A percentile compares a stretch with the other conserved stretches of the same genome.
Conservation (phyloP, 64 coral and sea anemone species). For the Exaiptasia diaphana region DNA sequence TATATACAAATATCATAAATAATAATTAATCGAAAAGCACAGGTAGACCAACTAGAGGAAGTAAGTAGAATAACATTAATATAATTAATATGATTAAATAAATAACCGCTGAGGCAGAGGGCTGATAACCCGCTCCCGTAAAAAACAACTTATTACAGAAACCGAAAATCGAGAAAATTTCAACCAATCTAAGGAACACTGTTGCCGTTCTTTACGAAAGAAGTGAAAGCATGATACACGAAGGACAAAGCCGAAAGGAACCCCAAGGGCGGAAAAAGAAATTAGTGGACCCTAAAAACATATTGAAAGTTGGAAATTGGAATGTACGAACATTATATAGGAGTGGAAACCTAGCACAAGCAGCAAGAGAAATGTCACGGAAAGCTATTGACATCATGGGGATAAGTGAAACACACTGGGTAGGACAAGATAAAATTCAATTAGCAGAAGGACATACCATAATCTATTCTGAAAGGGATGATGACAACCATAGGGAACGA, state of each 20-base stretch:
- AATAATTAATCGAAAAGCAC: no score
- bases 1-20: no score
- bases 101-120: no score
- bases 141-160: not conserved
- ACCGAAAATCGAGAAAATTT: constrained; percentile 11
- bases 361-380: not conserved
- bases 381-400: not conserved
- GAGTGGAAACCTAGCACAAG: not conserved
- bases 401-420: constrained; percentile 23
- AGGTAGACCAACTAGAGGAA: no score
- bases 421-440: constrained; percentile 19
- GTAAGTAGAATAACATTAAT: no score
- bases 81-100: no score
- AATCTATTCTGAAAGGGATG: constrained; percentile 2
- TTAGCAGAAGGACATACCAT: constrained; percentile 1
- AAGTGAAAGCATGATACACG: constrained; percentile 20
- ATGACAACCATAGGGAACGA: constrained; percentile 5
- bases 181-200: constrained; percentile 11
- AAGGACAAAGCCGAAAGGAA: constrained; percentile 44
- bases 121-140: constrained; percentile 4
- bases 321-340: constrained; percentile 44
- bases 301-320: constrained; percentile 13
- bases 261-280: constrained; percentile 3
- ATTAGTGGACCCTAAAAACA: constrained; percentile 24
- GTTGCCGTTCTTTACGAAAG: constrained; percentile 6